phyloP scores from a whole-genome alignment of 2,888 invertebrate species.

The Apantesis nais region DNA sequence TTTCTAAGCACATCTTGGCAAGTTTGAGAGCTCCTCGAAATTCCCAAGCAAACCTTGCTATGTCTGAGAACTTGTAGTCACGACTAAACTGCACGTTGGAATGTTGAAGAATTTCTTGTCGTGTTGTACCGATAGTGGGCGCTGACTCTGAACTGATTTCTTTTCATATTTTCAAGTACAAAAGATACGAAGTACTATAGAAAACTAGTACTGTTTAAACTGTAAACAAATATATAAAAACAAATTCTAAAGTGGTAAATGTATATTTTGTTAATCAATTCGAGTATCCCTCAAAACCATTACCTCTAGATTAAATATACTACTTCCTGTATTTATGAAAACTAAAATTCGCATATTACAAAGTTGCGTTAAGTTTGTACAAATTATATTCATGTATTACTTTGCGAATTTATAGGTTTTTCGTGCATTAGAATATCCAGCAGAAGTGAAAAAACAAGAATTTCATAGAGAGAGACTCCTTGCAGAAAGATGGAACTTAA shows the following conservation, averaged over 20 bases:
- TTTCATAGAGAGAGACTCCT: constrained; percentile 87
- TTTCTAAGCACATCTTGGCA: too few relatives aligned
- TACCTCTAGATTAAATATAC: background rate
- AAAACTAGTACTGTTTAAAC: too few relatives aligned
- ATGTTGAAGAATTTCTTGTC: too few relatives aligned
- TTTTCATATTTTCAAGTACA: background rate
- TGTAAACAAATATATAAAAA: too few relatives aligned
- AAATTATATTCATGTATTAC: constrained; percentile 1
- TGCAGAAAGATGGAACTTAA: constrained; percentile 84
- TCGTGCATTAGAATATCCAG: constrained; percentile 91
- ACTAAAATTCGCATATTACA: background rate
- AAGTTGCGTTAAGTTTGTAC: background rate
- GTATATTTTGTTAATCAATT: background rate
- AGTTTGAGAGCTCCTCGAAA: too few relatives aligned
- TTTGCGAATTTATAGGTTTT: constrained; percentile 87
- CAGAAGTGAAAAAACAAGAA: constrained; percentile 89
- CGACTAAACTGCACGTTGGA: too few relatives aligned
- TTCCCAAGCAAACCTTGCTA: too few relatives aligned
- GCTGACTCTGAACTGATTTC: too few relatives aligned
- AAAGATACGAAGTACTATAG: background rate
- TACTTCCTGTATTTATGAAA: background rate
- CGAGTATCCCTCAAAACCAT: background rate
- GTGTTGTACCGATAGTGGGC: too few relatives aligned
- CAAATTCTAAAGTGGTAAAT: too few relatives aligned
- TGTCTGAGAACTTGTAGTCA: too few relatives aligned